Base-by-base conservation (phyloP, 1,140 invertebrate species). In the Chionoecetes opilio region DNA sequence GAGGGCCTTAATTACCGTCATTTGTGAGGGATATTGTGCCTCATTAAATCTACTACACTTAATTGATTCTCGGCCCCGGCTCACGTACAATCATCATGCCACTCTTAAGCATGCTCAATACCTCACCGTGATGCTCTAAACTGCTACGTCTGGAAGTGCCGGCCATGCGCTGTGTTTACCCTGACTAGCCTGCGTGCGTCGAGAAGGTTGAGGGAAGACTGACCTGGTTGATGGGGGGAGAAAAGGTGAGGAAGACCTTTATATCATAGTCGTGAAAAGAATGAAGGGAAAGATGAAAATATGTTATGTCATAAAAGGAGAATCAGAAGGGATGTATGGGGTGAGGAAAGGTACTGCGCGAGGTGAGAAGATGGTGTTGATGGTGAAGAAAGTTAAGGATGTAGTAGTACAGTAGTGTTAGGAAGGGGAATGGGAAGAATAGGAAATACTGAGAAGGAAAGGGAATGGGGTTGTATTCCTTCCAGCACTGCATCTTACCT, bases 21-120 rank as follows among this genome's bases (percentile, higher is more conserved):
- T 75, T 75, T 75, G 63, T 75, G 63, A 75, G 63, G 63, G 63
- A 75, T 75, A 75, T 75, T 75, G 63, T 75, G 63, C 63, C 63
- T 75, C 63, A 75, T 75, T 75, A 75, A 26, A 75, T n/a, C 63
- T 26, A 26, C 63, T 26, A 3, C 63, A 26, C 11, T 26, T 21
- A 75, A 75, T 75, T 75, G 63, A 75, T 75, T 75, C 26, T 75
- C 63, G 63, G n/a, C 21, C 21, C 21, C 5, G 63, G 21, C 63
- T 26, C 63, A n/a, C 63, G 63, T 75, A 75, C 63, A 75, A 75
- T 75, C 63, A 75, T 75, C 63, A 26, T 75, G 63, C 63, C 63
- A 75, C n/a, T 26, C n/a, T 75, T 75, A 75, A 75, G 63, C 63
- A 26, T 26, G 21, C 6, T 75, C 63, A 6, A 75, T 75, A 75